Evolutionary conservation across 2,113 vertebrate species (phyloP).

Genomic region (Leptobrachium leishanense): DNA sequence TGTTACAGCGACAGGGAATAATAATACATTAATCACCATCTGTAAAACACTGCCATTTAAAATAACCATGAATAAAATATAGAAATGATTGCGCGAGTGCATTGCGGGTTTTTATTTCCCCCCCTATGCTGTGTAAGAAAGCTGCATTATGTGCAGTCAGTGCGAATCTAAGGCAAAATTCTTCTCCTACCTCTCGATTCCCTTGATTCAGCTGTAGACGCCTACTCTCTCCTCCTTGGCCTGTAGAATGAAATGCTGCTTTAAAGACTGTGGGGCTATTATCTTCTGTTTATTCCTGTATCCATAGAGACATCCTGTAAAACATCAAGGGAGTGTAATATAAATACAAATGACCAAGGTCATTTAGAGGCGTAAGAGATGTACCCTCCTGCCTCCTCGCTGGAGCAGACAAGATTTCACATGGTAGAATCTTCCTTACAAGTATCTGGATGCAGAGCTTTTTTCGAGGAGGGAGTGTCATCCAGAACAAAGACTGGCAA

Average conservation of each 20-base stretch:
- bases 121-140: background rate
- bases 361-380: constrained; percentile 52
- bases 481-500: constrained; percentile 20
- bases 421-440: constrained; percentile 31
- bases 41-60: too few relatives aligned
- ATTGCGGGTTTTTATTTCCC: background rate
- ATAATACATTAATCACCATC: too few relatives aligned
- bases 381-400: constrained; percentile 26
- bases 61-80: too few relatives aligned
- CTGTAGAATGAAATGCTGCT: constrained; percentile 67
- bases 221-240: constrained; percentile 56
- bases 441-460: constrained; percentile 26
- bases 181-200: constrained; percentile 49
- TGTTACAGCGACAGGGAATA: too few relatives aligned
- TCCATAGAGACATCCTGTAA: constrained; percentile 75
- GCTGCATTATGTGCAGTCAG: constrained; percentile 10
- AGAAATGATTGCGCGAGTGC: too few relatives aligned
- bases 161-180: constrained; percentile 4
- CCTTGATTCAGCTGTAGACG: constrained; percentile 32
- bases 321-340: constrained; percentile 72
- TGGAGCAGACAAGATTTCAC: constrained; percentile 37
- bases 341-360: constrained; percentile 69
- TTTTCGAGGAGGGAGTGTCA: constrained; percentile 35
- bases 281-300: constrained; percentile 82
- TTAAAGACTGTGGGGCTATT: constrained; percentile 72